Conservation (phyloP, 1,140 invertebrate genomes). For the Tetramorium parvispinum region DNA sequence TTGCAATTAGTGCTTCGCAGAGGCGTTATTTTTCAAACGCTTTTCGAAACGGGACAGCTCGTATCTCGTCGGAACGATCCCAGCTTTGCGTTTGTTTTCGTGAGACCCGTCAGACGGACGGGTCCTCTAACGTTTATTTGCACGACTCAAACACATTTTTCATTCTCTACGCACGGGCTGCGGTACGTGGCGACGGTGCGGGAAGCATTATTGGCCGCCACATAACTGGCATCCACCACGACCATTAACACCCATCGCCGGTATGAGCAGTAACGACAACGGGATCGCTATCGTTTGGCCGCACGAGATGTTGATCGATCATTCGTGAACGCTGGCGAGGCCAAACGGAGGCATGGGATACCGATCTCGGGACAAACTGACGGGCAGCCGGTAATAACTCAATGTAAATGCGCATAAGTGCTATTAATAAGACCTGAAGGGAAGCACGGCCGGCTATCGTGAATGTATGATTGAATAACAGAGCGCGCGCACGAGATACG, state of each 20-base stretch:
- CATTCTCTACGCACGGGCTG: conserved; percentile 1
- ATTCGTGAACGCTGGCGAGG: conserved; percentile 13
- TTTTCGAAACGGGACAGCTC: conserved; percentile 8
- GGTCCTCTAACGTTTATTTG: conserved; percentile 31
- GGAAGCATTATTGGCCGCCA: conserved; percentile 36
- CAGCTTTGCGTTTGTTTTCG: conserved; percentile 9
- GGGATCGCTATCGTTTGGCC: conserved; percentile 51
- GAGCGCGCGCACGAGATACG: not conserved
- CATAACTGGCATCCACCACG: conserved; percentile 22
- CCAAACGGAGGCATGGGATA: conserved; percentile 16
- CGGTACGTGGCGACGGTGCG: not conserved
- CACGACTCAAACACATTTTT: conserved; percentile 51
- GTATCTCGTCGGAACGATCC: conserved; percentile 29
- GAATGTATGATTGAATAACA: conserved; percentile 45
- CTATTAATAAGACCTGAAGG: conserved; percentile 43
- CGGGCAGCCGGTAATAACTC: conserved; percentile 29
- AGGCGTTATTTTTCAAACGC: conserved; percentile 42
- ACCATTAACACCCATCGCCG: conserved; percentile 58
- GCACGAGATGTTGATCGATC: conserved; percentile 60
- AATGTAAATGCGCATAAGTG: conserved; percentile 28
- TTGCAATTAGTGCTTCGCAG: not conserved
- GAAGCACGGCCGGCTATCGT: not conserved
- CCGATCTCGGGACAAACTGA: conserved; percentile 27
- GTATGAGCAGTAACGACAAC: conserved; percentile 29
- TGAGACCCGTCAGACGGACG: not conserved